These are phyloP conservation scores for Trichoplusia ni DNA, from an alignment of 1,140 invertebrate genomes.

Conservation along the genomic window DNA sequence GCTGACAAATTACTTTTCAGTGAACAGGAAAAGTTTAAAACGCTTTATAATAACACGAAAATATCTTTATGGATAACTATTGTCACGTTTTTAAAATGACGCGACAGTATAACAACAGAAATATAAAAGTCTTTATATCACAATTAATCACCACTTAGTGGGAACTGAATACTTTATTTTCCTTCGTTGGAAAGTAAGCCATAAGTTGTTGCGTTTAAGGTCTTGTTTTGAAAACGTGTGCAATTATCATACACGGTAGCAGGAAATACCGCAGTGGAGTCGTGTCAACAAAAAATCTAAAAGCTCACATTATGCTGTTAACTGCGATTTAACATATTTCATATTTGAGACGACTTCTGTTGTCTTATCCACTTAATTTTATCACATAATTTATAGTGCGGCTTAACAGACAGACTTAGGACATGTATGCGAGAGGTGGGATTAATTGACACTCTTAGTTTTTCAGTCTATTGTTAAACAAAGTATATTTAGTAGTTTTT, in stretches of 20 bases:
- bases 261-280: conserved; percentile 73
- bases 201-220: conserved; percentile 39
- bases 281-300: conserved; percentile 76
- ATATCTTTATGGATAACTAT: conserved; percentile 36
- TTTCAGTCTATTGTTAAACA: conserved; percentile 17
- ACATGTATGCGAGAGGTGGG: conserved; percentile 16
- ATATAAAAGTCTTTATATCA: conserved; percentile 76
- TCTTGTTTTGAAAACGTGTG: conserved; percentile 35
- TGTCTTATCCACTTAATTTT: conserved; percentile 69
- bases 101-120: conserved; percentile 69
- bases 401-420: conserved; percentile 29
- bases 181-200: conserved; percentile 41
- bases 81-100: conserved; percentile 66
- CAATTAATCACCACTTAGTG: conserved; percentile 78
- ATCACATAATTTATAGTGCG: conserved; percentile 62
- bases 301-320: conserved; percentile 77
- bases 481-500: conserved; percentile 6
- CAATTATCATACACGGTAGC: conserved; percentile 51
- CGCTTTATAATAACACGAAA: conserved; percentile 13
- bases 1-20: conserved; percentile 9
- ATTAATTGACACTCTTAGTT: conserved; percentile 29
- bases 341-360: conserved; percentile 73
- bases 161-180: conserved; percentile 45
- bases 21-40: conserved; percentile 8
- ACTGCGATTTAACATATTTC: conserved; percentile 77